Conservation (phyloP, 2,113 vertebrate species). For the Arothron firmamentum region DNA sequence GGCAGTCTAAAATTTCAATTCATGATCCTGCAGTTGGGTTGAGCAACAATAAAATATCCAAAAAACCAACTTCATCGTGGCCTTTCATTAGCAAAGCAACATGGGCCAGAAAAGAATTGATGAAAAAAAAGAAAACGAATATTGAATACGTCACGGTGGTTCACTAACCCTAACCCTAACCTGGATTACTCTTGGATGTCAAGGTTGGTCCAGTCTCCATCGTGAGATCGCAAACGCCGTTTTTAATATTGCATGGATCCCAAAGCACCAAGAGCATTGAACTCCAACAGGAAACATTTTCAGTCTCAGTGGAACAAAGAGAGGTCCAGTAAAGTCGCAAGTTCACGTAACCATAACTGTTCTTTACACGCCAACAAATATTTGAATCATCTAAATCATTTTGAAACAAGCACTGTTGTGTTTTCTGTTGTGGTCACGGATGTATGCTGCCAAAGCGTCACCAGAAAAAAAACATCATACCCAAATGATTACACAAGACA, state of each 20-base stretch:
- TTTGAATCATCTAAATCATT: no score
- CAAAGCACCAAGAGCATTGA: constrained; percentile 49
- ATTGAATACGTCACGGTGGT: constrained; percentile 18
- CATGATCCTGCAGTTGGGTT: constrained; percentile 30
- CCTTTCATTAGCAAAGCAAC: constrained; percentile 29
- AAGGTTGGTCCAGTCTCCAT: constrained; percentile 63
- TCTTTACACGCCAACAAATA: constrained; percentile 9
- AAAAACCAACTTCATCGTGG: constrained; percentile 29
- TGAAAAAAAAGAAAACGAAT: background rate
- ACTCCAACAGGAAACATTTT: constrained; percentile 54
- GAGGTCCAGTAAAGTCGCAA: constrained; percentile 54
- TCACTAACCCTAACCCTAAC: no score
- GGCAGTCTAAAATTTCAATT: constrained; percentile 42
- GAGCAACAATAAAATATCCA: constrained; percentile 24
- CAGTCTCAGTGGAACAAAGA: constrained; percentile 33
- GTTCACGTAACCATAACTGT: constrained; percentile 34
- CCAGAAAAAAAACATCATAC: constrained; percentile 20
- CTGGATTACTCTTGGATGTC: constrained; percentile 72
- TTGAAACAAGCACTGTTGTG: no score
- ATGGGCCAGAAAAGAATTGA: constrained; percentile 11
- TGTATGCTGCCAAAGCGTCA: constrained; percentile 4
- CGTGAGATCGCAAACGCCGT: constrained; percentile 68
- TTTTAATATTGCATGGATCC: constrained; percentile 71
- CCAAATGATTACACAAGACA: constrained; percentile 12
- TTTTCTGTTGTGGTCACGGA: constrained; percentile 13